A percentile compares a stretch with the other conserved stretches of the same genome.
Conservation (phyloP, 2,797 vertebrate species). For the Rhabdomys pumilio region DNA sequence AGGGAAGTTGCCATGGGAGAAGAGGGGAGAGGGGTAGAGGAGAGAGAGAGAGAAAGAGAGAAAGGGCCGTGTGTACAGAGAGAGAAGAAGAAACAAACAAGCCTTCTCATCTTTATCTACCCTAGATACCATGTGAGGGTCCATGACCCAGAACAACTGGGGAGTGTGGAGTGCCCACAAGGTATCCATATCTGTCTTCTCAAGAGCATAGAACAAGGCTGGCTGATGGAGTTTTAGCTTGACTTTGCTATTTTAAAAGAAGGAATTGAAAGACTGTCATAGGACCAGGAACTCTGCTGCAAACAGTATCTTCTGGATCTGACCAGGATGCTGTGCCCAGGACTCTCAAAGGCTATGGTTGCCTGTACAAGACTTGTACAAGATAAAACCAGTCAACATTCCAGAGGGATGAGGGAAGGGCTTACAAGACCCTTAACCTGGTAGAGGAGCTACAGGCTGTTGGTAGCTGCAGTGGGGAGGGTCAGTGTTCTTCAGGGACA, state of each 20-base stretch:
- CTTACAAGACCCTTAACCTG: background rate
- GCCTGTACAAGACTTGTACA: background rate
- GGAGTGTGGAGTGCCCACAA: fast-evolving
- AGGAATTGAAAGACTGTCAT: background rate
- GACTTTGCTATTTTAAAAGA: background rate
- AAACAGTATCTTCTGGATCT: background rate
- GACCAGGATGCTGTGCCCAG: background rate
- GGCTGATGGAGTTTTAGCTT: background rate
- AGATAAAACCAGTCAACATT: background rate
- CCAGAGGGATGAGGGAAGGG: background rate
- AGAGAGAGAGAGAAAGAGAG: too few species aligned
- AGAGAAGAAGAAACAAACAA: background rate
- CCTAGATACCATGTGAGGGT: background rate
- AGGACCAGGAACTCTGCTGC: background rate
- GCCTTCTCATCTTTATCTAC: background rate
- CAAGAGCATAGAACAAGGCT: background rate
- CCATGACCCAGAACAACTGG: too few species aligned
- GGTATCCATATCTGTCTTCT: background rate
- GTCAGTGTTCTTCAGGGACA: background rate
- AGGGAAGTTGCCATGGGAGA: too few species aligned
- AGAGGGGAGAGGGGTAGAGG: too few species aligned
- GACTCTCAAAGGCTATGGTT: background rate
- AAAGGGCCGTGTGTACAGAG: too few species aligned
- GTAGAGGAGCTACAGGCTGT: background rate
- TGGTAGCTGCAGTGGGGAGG: background rate